Evolutionary conservation across 1,140 invertebrate species (phyloP).

Genomic region (Metaphire vulgaris): DNA sequence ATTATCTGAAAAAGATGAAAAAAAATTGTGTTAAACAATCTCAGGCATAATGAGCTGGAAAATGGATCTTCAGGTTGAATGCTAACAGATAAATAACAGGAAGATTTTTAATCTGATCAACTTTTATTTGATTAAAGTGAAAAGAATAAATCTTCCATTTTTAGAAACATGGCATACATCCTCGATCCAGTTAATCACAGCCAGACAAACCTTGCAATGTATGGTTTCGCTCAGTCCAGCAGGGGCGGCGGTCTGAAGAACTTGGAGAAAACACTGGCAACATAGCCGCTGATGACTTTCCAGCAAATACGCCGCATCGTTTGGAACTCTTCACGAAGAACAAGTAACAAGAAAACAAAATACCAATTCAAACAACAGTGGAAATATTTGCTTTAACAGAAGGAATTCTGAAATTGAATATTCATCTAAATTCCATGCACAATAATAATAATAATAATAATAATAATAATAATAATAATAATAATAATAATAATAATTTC

Average conservation of each 20-base stretch:
- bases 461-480: too few relatives aligned
- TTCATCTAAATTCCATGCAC: not conserved
- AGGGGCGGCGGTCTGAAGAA: conserved; percentile 39
- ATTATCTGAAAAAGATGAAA: conserved; percentile 38
- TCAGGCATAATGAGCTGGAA: not conserved
- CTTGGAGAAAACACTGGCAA: conserved; percentile 38
- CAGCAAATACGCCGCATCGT: conserved; percentile 30
- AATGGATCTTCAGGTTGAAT: not conserved
- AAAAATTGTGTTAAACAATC: not conserved
- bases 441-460: not conserved
- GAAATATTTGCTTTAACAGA: not conserved
- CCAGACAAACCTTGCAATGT: conserved; percentile 36
- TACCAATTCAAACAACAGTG: not conserved
- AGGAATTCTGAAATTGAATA: not conserved
- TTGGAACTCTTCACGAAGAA: conserved; percentile 11
- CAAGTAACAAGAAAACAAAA: not conserved
- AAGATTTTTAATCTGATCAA: not conserved
- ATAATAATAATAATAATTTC: too few relatives aligned
- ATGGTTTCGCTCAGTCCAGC: conserved; percentile 29
- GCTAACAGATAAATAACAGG: not conserved
- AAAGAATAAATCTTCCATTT: not conserved
- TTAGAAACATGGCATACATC: not conserved
- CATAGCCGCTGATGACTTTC: conserved; percentile 33
- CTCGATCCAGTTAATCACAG: not conserved
- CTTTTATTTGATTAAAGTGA: not conserved